phyloP scores from a whole-genome alignment of 2,888 invertebrate species.

The Mythimna loreyi region DNA sequence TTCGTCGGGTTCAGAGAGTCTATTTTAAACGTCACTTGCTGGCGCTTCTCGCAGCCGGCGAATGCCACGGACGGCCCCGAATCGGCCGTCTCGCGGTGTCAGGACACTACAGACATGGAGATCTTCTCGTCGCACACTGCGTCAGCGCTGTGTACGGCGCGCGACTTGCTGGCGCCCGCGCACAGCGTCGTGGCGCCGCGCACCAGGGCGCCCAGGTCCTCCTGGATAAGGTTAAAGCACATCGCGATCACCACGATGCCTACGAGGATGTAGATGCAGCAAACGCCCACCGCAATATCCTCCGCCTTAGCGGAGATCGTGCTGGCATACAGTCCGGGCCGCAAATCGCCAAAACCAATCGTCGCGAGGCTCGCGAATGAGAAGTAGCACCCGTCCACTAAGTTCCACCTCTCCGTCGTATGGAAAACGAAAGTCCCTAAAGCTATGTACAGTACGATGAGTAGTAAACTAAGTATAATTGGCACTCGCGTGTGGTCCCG shows the following conservation, averaged over 20 bases:
- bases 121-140: conserved; percentile 87
- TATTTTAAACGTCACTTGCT: conserved; percentile 80
- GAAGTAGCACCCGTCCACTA: conserved; percentile 96
- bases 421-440: conserved; percentile 97
- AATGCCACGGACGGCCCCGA: conserved; percentile 78
- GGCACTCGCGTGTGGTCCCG: conserved; percentile 95
- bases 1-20: conserved; percentile 85
- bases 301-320: conserved; percentile 86
- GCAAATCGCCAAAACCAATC: conserved; percentile 95
- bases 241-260: conserved; percentile 97
- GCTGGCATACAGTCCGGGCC: conserved; percentile 92
- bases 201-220: conserved; percentile 90
- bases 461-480: conserved; percentile 95
- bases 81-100: conserved; percentile 88
- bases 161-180: conserved; percentile 73
- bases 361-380: conserved; percentile 95
- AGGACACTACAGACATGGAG: conserved; percentile 89
- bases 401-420: conserved; percentile 97
- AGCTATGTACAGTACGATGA: conserved; percentile 96
- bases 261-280: conserved; percentile 95
- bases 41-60: conserved; percentile 72
- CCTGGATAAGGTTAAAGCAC: conserved; percentile 96
- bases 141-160: conserved; percentile 86
- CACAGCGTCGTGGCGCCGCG: conserved; percentile 74
- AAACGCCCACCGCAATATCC: conserved; percentile 94